Evolutionary conservation across 2,888 invertebrate species (phyloP).

Genomic region (Ormia ochracea): DNA sequence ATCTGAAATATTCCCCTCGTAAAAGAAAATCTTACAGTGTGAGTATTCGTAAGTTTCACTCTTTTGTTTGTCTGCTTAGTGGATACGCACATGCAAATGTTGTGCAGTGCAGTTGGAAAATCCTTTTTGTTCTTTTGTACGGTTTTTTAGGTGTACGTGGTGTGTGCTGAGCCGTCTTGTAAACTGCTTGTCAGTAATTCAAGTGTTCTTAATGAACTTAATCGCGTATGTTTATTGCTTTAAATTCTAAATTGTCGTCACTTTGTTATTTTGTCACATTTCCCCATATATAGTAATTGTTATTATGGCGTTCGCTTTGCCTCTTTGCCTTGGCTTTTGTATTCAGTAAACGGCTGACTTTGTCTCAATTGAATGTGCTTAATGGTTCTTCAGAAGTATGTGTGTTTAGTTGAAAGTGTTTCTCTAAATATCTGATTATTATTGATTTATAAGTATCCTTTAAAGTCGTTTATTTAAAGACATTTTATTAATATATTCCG

Average conservation of each 20-base stretch:
- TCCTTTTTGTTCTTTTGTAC: constrained; percentile 33
- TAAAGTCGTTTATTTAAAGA: constrained; percentile 5
- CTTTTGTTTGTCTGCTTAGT: neutral
- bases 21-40: neutral
- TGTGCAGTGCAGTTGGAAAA: neutral
- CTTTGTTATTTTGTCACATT: constrained; percentile 71
- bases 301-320: no score
- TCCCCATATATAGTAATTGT: constrained; percentile 54
- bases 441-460: constrained; percentile 37
- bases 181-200: constrained; percentile 57
- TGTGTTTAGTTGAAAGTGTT: neutral
- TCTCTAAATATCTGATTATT: constrained; percentile 8
- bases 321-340: constrained; percentile 14
- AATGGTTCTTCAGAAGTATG: neutral
- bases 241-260: constrained; percentile 66
- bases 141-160: neutral
- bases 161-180: constrained; percentile 9
- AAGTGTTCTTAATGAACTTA: constrained; percentile 71
- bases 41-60: neutral
- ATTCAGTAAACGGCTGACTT: constrained; percentile 13
- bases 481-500: constrained; percentile 27
- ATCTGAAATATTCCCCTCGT: neutral
- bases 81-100: neutral
- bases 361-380: constrained; percentile 14
- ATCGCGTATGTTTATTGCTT: constrained; percentile 76